Evolutionary conservation across 2,797 vertebrate genomes (phyloP), one percentile per base, ranked within the genome.

Genomic region (Ceryle rudis): DNA sequence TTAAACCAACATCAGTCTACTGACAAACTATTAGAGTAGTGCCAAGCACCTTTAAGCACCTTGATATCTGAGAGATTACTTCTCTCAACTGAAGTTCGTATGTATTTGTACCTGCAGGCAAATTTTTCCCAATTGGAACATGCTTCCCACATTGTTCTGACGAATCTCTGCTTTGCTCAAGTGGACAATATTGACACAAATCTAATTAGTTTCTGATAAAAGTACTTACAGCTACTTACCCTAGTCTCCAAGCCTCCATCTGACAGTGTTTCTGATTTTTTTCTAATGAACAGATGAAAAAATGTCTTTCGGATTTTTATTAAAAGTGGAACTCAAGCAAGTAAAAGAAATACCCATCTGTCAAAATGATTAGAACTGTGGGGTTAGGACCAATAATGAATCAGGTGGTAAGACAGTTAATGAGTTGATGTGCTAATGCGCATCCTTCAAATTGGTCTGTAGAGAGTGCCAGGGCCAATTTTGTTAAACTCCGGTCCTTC

Each of bases 191-290:
- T 16, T 22, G 67, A 55, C 51, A 77, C 35, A 87, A 91, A 94
- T 79, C 70, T 89, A 85, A 86, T 92, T 84, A 86, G 29, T 84
- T 89, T 91, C 64, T 77, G 44, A 55, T 78, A 78, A 77, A 92
- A 80, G 18, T 66, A 89, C 28, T 87, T 85, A 58, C 28, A 87
- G 51, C 14, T 94, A 35, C 67, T 86, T 81, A 80, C 31, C 12
- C 35, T 16, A 8, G n/a, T 82, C 64, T 69, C 47, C 60, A 82
- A 79, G 46, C 10, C 57, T 82, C 37, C 18, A 17, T 33, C 55
- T 86, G 62, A 75, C 28, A 60, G 12, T 1, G 4, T 28, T 86
- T 79, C 61, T 81, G 39, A 29, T 26, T 69, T 62, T 58, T 58
- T 84, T 90, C 92, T 35, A 81, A 90, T 83, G 19, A 90, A 84